Base-by-base conservation (phyloP, 2,113 vertebrate genomes). In the Cettia cetti region DNA sequence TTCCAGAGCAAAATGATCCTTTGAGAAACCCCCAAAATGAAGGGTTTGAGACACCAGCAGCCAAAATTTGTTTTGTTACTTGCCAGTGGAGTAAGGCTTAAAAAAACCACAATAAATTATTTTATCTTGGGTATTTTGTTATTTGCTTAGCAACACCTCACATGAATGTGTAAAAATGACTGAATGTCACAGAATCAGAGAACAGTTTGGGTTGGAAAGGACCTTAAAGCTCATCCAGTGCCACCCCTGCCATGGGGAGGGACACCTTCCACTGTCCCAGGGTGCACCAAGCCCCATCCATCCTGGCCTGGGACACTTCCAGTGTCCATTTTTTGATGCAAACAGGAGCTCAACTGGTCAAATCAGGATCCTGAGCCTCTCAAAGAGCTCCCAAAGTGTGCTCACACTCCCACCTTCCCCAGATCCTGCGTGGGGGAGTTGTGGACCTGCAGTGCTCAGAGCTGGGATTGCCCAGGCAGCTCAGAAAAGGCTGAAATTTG, bases 381-480 rank as follows among this genome's bases (percentile, higher is more conserved):
- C 86, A 35, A 24, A 26, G 56, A 40, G 24, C 26, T 70, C 24
- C 19, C 39, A n/a, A 5, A 30, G 13, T 13, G 31, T 52, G 33
- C 72, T 59, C 27, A 44, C 44, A 44, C 53, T 44, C 72, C 22
- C n/a, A 28, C 26, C 33, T 31, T 45, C 44, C 76, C 66, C 61
- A 52, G 19, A 15, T 2, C 11, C 70, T 21, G 6, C 10, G 0
- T 3, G 16, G 13, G 17, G 54, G 28, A 31, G 18, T 0, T 53
- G 28, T 35, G 82, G 47, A 23, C 2, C 0, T 14, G 6, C 10
- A 6, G 60, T 12, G 65, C 65, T 78, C 87, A 8, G 44, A 39
- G 76, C 60, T 57, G 8, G 5, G 14, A 28, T 13, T 2, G 2
- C 28, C 47, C 5, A 1, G 27, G 17, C n/a, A 65, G 56, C 28